Base-by-base conservation (phyloP, 2,113 vertebrate genomes). In the Chaetops frenatus region DNA sequence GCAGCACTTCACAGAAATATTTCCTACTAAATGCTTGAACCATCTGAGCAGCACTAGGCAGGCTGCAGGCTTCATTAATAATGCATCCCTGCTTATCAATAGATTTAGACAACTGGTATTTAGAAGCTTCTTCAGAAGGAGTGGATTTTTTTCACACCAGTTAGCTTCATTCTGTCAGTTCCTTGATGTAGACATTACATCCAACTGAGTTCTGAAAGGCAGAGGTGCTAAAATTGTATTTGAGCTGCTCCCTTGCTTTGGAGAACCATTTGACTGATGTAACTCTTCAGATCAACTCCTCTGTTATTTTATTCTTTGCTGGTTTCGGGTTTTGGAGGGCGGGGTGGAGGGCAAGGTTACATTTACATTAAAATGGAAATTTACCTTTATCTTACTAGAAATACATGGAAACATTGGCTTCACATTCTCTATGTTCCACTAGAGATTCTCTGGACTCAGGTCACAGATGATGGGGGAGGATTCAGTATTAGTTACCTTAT, bases 91-190 rank as follows among this genome's bases (percentile, higher is more conserved):
- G 97, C 97, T 98, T 98, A 98, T 98, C 98, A 98, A 99, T 99
- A 98, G 98, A 96, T 98, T 98, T 97, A 98, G 98, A 99, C 98
- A 98, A 98, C 98, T 95, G 95, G 96, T 98, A 98, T 98, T 98
- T 98, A 98, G 98, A 98, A 97, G 97, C 96, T 96, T 95, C 97
- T 98, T 98, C 97, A 97, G 95, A 98, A 98, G 96, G 96, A 97
- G 90, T 73, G 57, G n/a, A n/a, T 15, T 71, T 96, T 94, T 96
- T 97, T 97, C 96, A 97, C 95, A 97, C 97, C 97, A 98, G 97
- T 98, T 98, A 98, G 97, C 96, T 98, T 97, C 95, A 96, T 97
- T 98, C 97, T 96, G 97, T 98, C 97, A 98, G 97, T 95, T 97
- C 96, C 96, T 98, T 98, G 98, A 98, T 98, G 98, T 97, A 98